Evolutionary conservation across 2,113 vertebrate species (phyloP).

Genomic region (Ammospiza nelsoni): DNA sequence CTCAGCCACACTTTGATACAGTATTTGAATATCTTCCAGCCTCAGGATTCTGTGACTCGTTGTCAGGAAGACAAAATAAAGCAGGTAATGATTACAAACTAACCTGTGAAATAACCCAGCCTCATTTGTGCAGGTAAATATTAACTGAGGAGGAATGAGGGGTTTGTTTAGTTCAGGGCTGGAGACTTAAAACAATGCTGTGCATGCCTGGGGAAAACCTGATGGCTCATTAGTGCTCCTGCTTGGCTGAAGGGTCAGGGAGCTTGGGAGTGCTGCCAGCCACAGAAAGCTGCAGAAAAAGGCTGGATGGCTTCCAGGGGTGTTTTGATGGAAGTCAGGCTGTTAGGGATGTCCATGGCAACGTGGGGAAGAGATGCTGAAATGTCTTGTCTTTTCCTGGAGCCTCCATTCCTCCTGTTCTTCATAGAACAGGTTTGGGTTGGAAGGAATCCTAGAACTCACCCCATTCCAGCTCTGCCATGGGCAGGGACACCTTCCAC

Average conservation of each 20-base stretch:
- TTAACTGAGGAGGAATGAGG: background rate
- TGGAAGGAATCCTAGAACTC: background rate
- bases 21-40: background rate
- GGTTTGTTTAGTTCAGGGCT: conserved; percentile 23
- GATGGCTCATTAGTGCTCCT: background rate
- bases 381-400: background rate
- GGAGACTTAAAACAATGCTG: conserved; percentile 22
- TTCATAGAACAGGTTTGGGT: background rate
- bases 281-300: background rate
- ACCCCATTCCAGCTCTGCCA: background rate
- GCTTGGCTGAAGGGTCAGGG: background rate
- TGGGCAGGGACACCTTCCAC: background rate
- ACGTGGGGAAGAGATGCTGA: background rate
- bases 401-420: background rate
- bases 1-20: background rate
- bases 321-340: background rate
- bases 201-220: background rate
- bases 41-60: background rate
- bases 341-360: background rate
- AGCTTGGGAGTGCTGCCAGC: background rate
- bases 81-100: background rate
- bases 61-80: conserved; percentile 3
- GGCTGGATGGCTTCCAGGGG: background rate
- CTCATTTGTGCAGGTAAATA: background rate
- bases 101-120: background rate